Evolutionary conservation across 2,797 vertebrate species (phyloP).

Genomic region (Rhincodon typus): DNA sequence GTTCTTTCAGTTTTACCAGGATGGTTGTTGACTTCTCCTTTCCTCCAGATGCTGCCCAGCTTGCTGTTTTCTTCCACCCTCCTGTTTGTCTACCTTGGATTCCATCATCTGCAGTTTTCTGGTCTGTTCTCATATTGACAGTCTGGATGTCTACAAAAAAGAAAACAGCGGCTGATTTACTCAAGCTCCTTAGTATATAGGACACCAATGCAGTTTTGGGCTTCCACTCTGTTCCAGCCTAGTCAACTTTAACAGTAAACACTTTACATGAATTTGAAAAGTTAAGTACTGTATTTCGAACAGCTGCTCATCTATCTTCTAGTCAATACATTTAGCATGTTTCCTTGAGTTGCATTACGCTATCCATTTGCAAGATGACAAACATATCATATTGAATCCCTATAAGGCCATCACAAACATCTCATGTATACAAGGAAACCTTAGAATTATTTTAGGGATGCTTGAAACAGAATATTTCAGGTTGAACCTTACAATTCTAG

Average conservation of each 20-base stretch:
- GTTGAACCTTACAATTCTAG: neutral
- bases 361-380: neutral
- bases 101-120: too few relatives aligned
- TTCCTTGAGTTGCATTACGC: neutral
- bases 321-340: neutral
- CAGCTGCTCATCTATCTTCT: neutral
- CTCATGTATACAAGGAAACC: neutral
- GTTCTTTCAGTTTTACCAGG: too few relatives aligned
- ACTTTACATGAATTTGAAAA: too few relatives aligned
- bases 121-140: too few relatives aligned
- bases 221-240: neutral
- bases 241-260: neutral
- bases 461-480: neutral
- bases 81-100: too few relatives aligned
- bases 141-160: neutral
- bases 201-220: neutral
- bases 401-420: neutral
- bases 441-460: neutral
- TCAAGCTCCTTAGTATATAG: neutral
- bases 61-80: too few relatives aligned
- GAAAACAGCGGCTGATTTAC: neutral
- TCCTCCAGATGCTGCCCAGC: too few relatives aligned
- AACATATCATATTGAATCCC: neutral
- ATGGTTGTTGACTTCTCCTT: too few relatives aligned
- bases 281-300: neutral